Evolutionary conservation across 1,140 invertebrate genomes (phyloP).

Genomic region (Hylaeus volcanicus): DNA sequence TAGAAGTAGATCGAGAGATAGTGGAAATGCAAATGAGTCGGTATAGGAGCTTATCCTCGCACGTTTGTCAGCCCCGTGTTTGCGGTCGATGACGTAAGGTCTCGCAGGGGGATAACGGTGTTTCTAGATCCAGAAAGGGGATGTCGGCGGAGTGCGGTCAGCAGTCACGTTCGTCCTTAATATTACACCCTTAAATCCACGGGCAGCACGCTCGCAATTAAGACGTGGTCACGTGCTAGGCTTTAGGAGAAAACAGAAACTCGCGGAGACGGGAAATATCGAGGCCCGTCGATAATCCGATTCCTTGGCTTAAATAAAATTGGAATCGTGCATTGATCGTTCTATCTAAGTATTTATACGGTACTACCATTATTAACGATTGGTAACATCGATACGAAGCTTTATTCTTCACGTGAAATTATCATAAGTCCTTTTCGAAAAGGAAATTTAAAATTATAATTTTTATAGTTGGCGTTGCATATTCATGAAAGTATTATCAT

Average conservation of each 20-base stretch:
- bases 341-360: no score
- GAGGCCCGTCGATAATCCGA: constrained; percentile 31
- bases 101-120: constrained; percentile 50
- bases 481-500: no score
- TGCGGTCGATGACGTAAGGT: constrained; percentile 64
- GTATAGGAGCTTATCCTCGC: constrained; percentile 54
- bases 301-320: neutral
- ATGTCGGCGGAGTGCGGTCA: constrained; percentile 63
- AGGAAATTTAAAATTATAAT: no score
- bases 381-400: no score
- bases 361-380: no score
- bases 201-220: constrained; percentile 60
- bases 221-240: constrained; percentile 61
- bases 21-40: constrained; percentile 42
- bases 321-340: no score
- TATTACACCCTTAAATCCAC: constrained; percentile 67
- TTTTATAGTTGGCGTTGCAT: no score
- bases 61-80: constrained; percentile 56
- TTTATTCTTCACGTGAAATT: no score
- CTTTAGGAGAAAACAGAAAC: constrained; percentile 52
- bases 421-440: no score
- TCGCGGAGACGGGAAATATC: constrained; percentile 31
- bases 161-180: constrained; percentile 68
- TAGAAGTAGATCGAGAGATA: constrained; percentile 8
- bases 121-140: constrained; percentile 45